phyloP scores from a whole-genome alignment of 2,888 invertebrate genomes.

The Ephialtes manifestator region DNA sequence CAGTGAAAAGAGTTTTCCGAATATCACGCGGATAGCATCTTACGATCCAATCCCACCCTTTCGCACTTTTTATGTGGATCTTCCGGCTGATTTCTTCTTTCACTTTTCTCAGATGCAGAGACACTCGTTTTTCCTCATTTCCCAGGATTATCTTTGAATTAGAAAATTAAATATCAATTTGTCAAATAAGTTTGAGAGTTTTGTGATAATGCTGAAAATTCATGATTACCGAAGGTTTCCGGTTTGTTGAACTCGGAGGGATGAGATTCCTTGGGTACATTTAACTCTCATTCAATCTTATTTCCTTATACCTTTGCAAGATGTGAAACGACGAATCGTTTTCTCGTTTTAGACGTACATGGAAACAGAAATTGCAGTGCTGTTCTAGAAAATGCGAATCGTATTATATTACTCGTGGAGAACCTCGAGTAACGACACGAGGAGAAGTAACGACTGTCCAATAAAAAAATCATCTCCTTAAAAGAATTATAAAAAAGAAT shows the following conservation, averaged over 20 bases:
- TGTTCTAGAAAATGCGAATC: conserved; percentile 41
- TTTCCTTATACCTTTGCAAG: neutral
- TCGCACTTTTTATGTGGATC: conserved; percentile 20
- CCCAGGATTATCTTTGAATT: conserved; percentile 15
- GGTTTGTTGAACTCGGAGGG: neutral
- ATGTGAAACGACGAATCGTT: conserved; percentile 12
- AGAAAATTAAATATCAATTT: conserved; percentile 43
- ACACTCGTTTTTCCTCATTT: neutral
- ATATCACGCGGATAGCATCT: conserved; percentile 40
- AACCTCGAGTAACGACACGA: conserved; percentile 1
- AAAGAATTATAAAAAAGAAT: too few species aligned
- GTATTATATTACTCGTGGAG: conserved; percentile 25
- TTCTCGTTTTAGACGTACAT: conserved; percentile 32
- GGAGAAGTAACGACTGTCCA: neutral
- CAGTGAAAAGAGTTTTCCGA: conserved; percentile 50
- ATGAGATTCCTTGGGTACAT: conserved; percentile 4
- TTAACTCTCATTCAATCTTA: conserved; percentile 1
- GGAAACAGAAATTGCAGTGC: neutral
- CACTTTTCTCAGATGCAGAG: neutral
- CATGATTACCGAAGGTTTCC: conserved; percentile 14
- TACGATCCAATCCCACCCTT: conserved; percentile 29
- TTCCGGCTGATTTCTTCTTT: conserved; percentile 17
- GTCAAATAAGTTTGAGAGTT: conserved; percentile 1
- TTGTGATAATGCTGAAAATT: neutral
- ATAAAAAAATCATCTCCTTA: too few species aligned